A percentile compares a stretch with the other conserved stretches of the same genome.
These are phyloP conservation scores for Drosophila seguyi DNA, from an alignment of 1,140 invertebrate species.

Conservation along the genomic window DNA sequence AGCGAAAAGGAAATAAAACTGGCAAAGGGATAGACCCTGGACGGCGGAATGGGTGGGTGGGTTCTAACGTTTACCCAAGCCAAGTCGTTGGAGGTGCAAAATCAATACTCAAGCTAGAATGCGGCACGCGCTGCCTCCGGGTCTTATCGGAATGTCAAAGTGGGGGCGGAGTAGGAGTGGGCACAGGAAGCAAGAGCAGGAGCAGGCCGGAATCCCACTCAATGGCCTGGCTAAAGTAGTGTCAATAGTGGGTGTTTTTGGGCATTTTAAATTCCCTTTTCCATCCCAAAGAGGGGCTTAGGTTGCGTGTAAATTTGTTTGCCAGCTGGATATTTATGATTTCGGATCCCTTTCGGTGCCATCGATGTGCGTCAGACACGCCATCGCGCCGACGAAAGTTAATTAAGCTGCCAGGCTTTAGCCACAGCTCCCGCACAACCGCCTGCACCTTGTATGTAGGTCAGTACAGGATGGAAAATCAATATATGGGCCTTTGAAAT, in stretches of 20 bases:
- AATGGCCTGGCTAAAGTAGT: slow-evolving; percentile 53
- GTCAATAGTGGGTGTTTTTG: slow-evolving; percentile 29
- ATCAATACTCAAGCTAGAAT: slow-evolving; percentile 62
- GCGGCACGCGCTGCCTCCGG: slow-evolving; percentile 53
- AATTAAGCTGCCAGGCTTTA: slow-evolving; percentile 68
- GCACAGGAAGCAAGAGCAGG: no score
- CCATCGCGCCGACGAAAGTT: slow-evolving; percentile 41
- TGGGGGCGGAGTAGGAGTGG: neutral
- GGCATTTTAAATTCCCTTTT: slow-evolving; percentile 37
- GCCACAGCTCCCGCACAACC: slow-evolving; percentile 10
- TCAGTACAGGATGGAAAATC: slow-evolving; percentile 65
- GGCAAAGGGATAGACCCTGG: slow-evolving; percentile 59
- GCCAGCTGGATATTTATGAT: slow-evolving; percentile 68
- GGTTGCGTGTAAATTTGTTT: slow-evolving; percentile 42
- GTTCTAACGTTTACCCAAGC: slow-evolving; percentile 1
- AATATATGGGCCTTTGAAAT: slow-evolving; percentile 57
- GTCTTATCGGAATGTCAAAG: slow-evolving; percentile 61
- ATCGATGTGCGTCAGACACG: slow-evolving; percentile 61
- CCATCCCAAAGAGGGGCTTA: neutral
- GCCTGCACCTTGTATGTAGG: slow-evolving; percentile 56
- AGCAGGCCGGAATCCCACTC: slow-evolving; percentile 37
- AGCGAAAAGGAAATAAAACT: slow-evolving; percentile 25
- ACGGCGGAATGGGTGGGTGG: slow-evolving; percentile 8
- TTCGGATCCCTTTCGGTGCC: slow-evolving; percentile 17
- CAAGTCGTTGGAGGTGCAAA: slow-evolving; percentile 57